Evolutionary conservation across 2,888 invertebrate genomes (phyloP), one percentile per base, ranked within the genome.

Genomic region (Synanthedon vespiformis): DNA sequence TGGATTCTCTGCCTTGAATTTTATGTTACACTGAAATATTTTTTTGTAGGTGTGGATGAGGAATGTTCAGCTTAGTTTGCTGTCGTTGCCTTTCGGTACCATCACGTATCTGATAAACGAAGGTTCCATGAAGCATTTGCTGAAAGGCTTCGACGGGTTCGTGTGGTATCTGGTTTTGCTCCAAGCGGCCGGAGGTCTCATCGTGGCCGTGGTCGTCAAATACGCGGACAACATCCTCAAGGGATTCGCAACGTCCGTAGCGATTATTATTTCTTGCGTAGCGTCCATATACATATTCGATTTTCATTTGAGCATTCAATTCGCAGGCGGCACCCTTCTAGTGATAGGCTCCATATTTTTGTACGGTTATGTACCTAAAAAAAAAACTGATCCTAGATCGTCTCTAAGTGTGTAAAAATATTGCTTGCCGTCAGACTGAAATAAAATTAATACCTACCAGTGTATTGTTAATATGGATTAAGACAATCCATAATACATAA

Each of bases 141-240:
- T 88, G 2, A 74, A 69, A 61, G 95, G 95, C 1, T 95, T 95
- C 67, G 94, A 95, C 74, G 78, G 88, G 49, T 97, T 98, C 72
- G 92, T 96, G 61, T 93, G 89, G 91, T 99, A 96, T 70, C 89
- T 98, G 53, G 93, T 99, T 3, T 73, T 95, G 18, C 81, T 97
- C 51, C 98, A 99, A 87, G 98, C 98, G 0, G 92, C 95, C 14
- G 99, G 99, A 1, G 99, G 99, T 4, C 90, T 99, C 2, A 92
- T 99, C 53, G 99, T 99, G 6, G 99, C 99, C 0, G 93, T 99
- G 60, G 99, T 99, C 2, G 98, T 99, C 34, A 99, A 99, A 88
- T 99, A 99, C 78, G 99, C 99, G 0, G 99, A 99, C 79, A 99
- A 99, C 81, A 99, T 99, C 70, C 88, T 99, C 5, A 99, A 96